Conservation (phyloP, 2,888 invertebrate species). For the Villa cingulata region DNA sequence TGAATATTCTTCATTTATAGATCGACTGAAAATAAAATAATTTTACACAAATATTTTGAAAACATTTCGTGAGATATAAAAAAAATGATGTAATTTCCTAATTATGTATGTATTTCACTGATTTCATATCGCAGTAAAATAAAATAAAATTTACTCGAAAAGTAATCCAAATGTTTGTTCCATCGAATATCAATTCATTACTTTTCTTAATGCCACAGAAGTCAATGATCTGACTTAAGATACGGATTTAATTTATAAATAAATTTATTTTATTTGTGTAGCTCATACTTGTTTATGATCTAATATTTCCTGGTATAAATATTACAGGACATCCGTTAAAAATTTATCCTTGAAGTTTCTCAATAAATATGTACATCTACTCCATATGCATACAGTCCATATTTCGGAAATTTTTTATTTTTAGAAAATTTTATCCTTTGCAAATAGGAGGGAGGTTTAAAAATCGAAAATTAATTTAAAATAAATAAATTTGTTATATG, state of each 20-base stretch:
- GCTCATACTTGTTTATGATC: slow-evolving; percentile 67
- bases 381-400: slow-evolving; percentile 78
- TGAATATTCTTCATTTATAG: slow-evolving; percentile 80
- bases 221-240: slow-evolving; percentile 63
- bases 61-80: too few species aligned
- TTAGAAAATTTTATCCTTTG: slow-evolving; percentile 55
- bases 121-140: too few species aligned
- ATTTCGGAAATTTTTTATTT: slow-evolving; percentile 56
- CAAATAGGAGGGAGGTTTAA: too few species aligned
- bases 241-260: slow-evolving; percentile 33
- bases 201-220: slow-evolving; percentile 79
- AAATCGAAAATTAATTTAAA: too few species aligned
- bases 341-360: slow-evolving; percentile 53
- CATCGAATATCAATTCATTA: slow-evolving; percentile 51
- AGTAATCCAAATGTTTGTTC: slow-evolving; percentile 79
- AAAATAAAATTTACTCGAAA: slow-evolving; percentile 41
- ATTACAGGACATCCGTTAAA: slow-evolving; percentile 86
- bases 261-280: background rate
- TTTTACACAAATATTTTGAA: too few species aligned
- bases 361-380: slow-evolving; percentile 69
- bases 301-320: slow-evolving; percentile 90
- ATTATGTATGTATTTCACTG: too few species aligned
- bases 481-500: too few species aligned
- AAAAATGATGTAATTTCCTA: too few species aligned
- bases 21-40: slow-evolving; percentile 43